Base-by-base conservation (phyloP, 2,797 vertebrate genomes). In the Cetoscarus ocellatus region DNA sequence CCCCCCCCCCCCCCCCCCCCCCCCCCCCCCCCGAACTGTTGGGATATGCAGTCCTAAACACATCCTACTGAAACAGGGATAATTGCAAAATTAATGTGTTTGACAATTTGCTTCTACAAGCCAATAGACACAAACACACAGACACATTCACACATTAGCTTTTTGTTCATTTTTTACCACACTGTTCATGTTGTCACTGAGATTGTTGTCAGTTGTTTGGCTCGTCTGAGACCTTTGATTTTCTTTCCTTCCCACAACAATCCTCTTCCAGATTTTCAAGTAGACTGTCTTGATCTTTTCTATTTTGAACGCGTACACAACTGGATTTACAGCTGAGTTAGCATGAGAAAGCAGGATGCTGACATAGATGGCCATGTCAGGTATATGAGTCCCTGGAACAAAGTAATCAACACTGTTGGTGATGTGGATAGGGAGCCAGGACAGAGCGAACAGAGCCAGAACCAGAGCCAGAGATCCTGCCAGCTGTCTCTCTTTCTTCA, bases 381-480 rank as follows among this genome's bases (percentile, higher is more conserved):
- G 52, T 6, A 95, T 69, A 0, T 47, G 0, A 0, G 15, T 4
- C 0, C 4, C 0, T 0, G 38, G 50, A 10, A 8, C 0, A 48
- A 95, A 96, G 70, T 95, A 91, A 7, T 0, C 10, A 3, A 95
- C 0, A 1, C 88, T 90, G 85, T 98, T 96, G 55, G 95, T 86
- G 10, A 94, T 82, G 70, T 95, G 94, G 18, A 98, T 81, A 3
- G 97, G 97, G 52, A 99, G 36, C 97, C 96, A 99, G 67, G 85
- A 96, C 39, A 95, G 1, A 0, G 84, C 95, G 68, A 98, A 99
- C 54, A 97, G 90, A 53, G 89, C 82, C 73, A 98, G 85, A 50
- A 98, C 95, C 47, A 98, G 86, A 7, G 89, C 81, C 15, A 98
- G 86, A 5, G 96, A 97, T 48, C 90, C 92, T 19, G 96, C 96